Base-by-base conservation (phyloP, 2,113 vertebrate species). In the Aepyceros melampus region DNA sequence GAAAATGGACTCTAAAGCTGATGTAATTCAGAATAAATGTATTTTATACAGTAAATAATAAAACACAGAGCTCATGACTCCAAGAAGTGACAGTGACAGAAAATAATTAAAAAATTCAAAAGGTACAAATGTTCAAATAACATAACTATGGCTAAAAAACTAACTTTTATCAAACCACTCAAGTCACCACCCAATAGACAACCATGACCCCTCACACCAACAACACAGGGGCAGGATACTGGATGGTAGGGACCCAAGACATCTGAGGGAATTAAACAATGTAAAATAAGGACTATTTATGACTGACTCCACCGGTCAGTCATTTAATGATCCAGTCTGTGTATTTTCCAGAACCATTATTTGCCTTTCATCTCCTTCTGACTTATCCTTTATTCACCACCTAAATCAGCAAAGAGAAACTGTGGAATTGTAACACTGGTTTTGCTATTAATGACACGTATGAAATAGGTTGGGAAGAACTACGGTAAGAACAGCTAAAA, bases 101-200 rank as follows among this genome's bases (percentile, higher is more conserved):
- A 98, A 86, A 95, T n/a, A n/a, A 86, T 19, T 76, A 10, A 71
- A 87, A 67, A 21, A 94, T 13, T 85, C 16, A 53, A 90, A 94
- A 81, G 64, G 7, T 5, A 87, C 53, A 87, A 87, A 76, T 64
- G 45, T 87, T 43, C 53, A 86, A 93, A 74, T 60, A 27, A 45
- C 7, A 45, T 8, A 51, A 6, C 51, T 92, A 36, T 36, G 60
- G 45, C 62, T 53, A 82, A 43, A 82, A 87, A 64, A 60, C 40
- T 13, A 3, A 19, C 31, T 95, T 89, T 79, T 53, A n/a, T 14
- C 43, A 88, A 82, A 62, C 7, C 17, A 56, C 31, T 55, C 56
- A 86, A 36, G 31, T 74, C 47, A 86, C 8, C 33, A n/a, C 5
- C 47, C 36, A 89, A 36, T 2, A 15, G 7, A 88, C 33, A 74